phyloP scores from a whole-genome alignment of 2,888 invertebrate species.

The Euproctis similis region DNA sequence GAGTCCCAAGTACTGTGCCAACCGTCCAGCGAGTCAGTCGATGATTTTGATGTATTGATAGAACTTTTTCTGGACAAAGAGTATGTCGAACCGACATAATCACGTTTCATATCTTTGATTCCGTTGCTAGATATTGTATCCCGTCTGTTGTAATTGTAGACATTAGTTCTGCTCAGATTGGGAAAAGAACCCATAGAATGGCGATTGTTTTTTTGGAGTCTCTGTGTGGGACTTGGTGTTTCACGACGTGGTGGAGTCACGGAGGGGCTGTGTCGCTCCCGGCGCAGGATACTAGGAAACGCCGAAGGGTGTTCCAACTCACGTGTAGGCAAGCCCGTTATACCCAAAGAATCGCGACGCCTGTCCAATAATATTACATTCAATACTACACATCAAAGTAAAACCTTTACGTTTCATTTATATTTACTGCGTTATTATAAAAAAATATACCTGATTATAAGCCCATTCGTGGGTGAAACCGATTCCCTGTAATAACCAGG shows the following conservation, averaged over 20 bases:
- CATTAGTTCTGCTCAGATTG: constrained; percentile 51
- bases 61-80: constrained; percentile 69
- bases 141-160: constrained; percentile 61
- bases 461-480: constrained; percentile 61
- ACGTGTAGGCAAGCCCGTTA: constrained; percentile 74
- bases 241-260: constrained; percentile 68
- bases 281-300: constrained; percentile 80
- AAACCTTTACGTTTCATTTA: constrained; percentile 3
- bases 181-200: constrained; percentile 67
- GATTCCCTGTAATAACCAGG: constrained; percentile 77
- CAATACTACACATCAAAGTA: constrained; percentile 2
- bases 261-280: constrained; percentile 72
- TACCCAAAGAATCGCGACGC: constrained; percentile 76
- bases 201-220: constrained; percentile 46
- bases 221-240: constrained; percentile 62
- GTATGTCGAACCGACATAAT: constrained; percentile 67
- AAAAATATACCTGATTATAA: constrained; percentile 54
- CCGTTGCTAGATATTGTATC: constrained; percentile 55
- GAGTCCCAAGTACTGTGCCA: constrained; percentile 83
- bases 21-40: constrained; percentile 83
- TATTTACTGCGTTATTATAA: constrained; percentile 3
- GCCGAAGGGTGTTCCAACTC: constrained; percentile 82
- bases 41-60: constrained; percentile 70
- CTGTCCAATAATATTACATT: constrained; percentile 45
- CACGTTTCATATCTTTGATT: constrained; percentile 68